Evolutionary conservation across 2,113 vertebrate genomes (phyloP), one percentile per base, ranked within the genome.

Genomic region (Turnix velox): DNA sequence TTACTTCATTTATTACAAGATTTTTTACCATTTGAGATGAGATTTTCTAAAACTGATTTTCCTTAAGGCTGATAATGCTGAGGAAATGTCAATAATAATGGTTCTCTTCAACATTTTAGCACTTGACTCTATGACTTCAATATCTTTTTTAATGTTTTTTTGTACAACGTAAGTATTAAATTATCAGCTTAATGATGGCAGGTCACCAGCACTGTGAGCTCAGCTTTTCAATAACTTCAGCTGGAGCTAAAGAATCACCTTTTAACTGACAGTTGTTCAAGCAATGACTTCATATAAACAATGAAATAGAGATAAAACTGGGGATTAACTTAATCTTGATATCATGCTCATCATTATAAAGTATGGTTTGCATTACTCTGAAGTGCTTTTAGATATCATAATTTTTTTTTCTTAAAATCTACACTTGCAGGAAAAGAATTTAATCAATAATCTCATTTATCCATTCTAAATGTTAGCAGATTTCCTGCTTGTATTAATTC

Each of bases 401-500:
- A 91, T 74, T 89, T 61, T 88, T 74, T 78, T 87, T 93, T 69
- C 31, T 45, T 83, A 46, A 83, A 93, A 80, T 18, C 4, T 89
- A 10, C 13, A 69, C 83, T 88, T 84, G 27, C 71, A 71, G 7
- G 61, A 75, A 92, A 83, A 7, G 18, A 79, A 91, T 92, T 93
- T 76, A 65, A 79, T 78, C 74, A 85, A 55, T 81, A 96, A 92
- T 81, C 57, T 93, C 55, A 88, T 78, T 86, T 92, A 88, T 82
- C 25, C 31, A 67, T 90, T 92, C 31, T 91, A 91, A 90, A 88
- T 66, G 37, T 95, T 90, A 85, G 37, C 57, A 95, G 71, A 76
- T 89, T 92, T 94, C 68, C 57, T 93, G 39, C 4, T 92, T 81
- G n/a, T 39, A 49, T 66, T 84, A 80, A 87, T 69, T 72, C 18